Conservation (phyloP, 2,113 vertebrate species). For the Labeo catla region DNA sequence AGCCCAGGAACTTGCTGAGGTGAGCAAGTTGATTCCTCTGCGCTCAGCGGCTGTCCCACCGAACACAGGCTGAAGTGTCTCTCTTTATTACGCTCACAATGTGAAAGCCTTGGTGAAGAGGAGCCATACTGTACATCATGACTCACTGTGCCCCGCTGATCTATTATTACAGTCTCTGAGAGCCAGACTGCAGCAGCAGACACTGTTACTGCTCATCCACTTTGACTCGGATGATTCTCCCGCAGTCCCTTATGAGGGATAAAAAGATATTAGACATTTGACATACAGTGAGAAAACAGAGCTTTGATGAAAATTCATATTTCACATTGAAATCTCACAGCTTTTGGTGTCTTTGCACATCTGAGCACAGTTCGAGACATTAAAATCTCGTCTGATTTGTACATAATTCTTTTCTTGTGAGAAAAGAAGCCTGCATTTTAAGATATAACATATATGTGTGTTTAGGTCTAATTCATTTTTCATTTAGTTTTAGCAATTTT, state of each 20-base stretch:
- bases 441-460: too few relatives aligned
- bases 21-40: neutral
- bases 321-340: neutral
- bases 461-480: too few relatives aligned
- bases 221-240: neutral
- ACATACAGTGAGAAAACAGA: neutral
- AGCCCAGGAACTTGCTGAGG: constrained; percentile 19
- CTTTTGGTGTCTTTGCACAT: neutral
- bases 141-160: neutral
- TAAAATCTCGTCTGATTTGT: neutral
- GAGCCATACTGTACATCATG: constrained; percentile 8
- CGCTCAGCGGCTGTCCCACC: constrained; percentile 9
- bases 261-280: constrained; percentile 9
- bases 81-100: constrained; percentile 46
- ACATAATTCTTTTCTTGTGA: neutral
- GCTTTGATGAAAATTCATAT: neutral
- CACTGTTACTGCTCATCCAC: neutral
- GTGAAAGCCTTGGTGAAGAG: constrained; percentile 11
- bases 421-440: neutral
- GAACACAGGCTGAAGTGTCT: constrained; percentile 32
- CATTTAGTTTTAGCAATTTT: too few relatives aligned
- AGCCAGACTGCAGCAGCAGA: neutral
- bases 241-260: neutral
- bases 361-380: neutral
- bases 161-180: constrained; percentile 13